These are phyloP conservation scores for Leucopsar rothschildi DNA, from an alignment of 2,113 vertebrate genomes.

Conservation along the genomic window DNA sequence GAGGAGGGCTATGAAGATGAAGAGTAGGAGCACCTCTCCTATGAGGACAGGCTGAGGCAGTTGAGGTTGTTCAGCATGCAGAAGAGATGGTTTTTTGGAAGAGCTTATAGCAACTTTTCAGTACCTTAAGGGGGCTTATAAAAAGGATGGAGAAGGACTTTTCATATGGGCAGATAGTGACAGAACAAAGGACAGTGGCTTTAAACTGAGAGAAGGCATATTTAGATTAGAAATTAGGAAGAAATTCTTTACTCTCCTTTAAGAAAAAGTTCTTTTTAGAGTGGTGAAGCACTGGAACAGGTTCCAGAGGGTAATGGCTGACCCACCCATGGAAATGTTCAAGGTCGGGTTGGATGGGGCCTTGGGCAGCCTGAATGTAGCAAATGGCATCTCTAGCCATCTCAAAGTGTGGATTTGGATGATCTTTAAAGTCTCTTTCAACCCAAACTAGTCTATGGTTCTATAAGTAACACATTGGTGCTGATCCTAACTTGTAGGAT, in stretches of 20 bases:
- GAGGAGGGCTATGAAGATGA: no score
- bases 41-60: neutral
- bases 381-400: neutral
- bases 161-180: neutral
- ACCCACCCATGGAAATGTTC: neutral
- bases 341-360: rapidly evolving
- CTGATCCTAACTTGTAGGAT: neutral
- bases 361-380: neutral
- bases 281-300: neutral
- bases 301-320: neutral
- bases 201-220: neutral
- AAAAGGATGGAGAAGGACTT: neutral
- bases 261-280: neutral
- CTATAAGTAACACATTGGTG: neutral
- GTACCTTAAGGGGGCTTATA: neutral
- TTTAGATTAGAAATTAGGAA: neutral
- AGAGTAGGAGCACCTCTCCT: neutral
- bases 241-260: neutral
- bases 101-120: neutral
- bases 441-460: neutral
- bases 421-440: neutral
- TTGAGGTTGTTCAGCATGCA: neutral
- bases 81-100: neutral
- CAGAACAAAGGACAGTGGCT: neutral
- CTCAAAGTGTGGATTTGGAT: neutral